These are phyloP conservation scores for Enoplosus armatus DNA, from an alignment of 2,797 vertebrate genomes.

Conservation along the genomic window DNA sequence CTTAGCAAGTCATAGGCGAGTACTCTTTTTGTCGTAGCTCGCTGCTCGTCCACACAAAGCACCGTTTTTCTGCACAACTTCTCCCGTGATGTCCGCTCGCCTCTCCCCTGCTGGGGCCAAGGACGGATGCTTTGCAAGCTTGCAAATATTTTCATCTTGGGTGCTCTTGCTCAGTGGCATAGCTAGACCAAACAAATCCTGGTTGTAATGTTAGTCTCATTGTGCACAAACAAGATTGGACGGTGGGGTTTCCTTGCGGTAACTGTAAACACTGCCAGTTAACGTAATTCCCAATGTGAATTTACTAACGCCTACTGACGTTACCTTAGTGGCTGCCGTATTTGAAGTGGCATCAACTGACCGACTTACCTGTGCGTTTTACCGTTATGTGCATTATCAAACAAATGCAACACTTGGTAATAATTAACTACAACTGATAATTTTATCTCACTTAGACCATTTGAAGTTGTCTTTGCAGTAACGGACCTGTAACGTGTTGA, in stretches of 20 bases:
- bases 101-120: slow-evolving; percentile 71
- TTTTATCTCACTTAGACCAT: too few species aligned
- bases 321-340: background rate
- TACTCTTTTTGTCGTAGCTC: background rate
- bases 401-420: background rate
- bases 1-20: fast-evolving
- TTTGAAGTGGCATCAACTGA: background rate
- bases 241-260: background rate
- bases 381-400: background rate
- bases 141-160: slow-evolving; percentile 11
- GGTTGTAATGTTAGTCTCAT: fast-evolving
- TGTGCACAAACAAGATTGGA: background rate
- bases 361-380: background rate
- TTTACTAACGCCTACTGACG: background rate
- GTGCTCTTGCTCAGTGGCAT: background rate
- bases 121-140: slow-evolving; percentile 55
- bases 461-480: too few species aligned
- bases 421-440: background rate
- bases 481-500: background rate
- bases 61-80: slow-evolving; percentile 59
- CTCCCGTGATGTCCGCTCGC: slow-evolving; percentile 66
- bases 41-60: background rate
- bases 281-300: background rate
- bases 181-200: fast-evolving
- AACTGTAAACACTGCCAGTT: background rate